phyloP scores from a whole-genome alignment of 2,113 vertebrate genomes.

The Ardeotis arabs region DNA sequence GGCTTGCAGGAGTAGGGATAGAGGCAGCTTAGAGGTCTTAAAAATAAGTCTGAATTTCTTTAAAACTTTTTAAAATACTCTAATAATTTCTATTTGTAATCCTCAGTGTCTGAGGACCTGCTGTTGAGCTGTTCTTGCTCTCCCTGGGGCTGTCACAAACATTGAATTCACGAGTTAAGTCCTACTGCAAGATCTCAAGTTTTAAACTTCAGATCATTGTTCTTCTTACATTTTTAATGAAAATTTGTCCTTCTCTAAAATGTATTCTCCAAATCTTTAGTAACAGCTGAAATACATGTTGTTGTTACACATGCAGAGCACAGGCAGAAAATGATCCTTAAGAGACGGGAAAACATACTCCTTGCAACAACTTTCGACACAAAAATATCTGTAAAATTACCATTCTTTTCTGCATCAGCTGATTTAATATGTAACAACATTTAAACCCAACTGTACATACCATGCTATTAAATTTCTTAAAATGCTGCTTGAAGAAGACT shows the following conservation, averaged over 20 bases:
- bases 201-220: neutral
- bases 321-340: neutral
- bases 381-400: neutral
- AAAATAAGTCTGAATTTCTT: neutral
- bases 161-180: neutral
- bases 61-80: conserved; percentile 32
- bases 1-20: neutral
- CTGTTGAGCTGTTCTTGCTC: neutral
- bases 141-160: neutral
- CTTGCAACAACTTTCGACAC: neutral
- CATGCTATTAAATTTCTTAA: neutral
- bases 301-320: neutral
- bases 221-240: neutral
- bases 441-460: neutral
- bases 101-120: neutral
- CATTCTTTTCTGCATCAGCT: neutral
- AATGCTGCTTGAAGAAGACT: neutral
- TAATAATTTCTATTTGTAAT: neutral
- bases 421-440: neutral
- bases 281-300: neutral
- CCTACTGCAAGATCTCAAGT: conserved; percentile 3
- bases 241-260: neutral
- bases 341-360: neutral
- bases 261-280: neutral
- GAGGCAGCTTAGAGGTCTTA: neutral